Percentiles rank a stretch among this genome's conserved stretches.
Evolutionary conservation across 2,113 vertebrate genomes (phyloP).

Genomic region (Microcebus murinus): DNA sequence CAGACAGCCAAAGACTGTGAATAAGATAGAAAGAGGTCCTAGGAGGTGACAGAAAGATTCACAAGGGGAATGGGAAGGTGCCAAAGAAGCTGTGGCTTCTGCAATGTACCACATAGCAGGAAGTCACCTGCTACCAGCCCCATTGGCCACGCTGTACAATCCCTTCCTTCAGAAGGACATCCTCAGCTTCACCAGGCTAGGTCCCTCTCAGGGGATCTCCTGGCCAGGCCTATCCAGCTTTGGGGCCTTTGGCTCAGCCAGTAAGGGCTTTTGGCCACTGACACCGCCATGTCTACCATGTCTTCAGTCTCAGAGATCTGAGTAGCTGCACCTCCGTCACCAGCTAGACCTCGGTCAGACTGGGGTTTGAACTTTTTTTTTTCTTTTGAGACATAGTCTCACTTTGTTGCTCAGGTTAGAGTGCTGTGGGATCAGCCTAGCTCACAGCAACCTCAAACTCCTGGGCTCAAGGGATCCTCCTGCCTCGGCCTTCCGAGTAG

Average conservation of each 20-base stretch:
- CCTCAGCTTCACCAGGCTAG: too few relatives aligned
- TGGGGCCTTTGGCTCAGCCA: not conserved
- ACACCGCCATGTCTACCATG: not conserved
- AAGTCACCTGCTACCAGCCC: not conserved
- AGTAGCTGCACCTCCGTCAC: fast-evolving
- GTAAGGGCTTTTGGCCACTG: not conserved
- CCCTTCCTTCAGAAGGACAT: not conserved
- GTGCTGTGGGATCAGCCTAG: too few relatives aligned
- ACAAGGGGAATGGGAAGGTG: not conserved
- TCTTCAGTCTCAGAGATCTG: not conserved
- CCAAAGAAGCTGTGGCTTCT: not conserved
- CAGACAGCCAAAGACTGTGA: not conserved
- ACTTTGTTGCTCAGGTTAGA: too few relatives aligned
- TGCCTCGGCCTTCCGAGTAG: too few relatives aligned
- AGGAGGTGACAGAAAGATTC: not conserved
- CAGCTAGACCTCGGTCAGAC: not conserved
- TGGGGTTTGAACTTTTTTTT: not conserved
- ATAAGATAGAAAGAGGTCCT: not conserved
- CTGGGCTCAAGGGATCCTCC: too few relatives aligned
- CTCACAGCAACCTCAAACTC: too few relatives aligned
- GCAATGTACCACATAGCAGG: fast-evolving
- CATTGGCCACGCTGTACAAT: fast-evolving
- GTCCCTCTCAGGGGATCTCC: not conserved
- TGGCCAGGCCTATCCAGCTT: not conserved
- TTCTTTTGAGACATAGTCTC: too few relatives aligned